Evolutionary conservation across 2,797 vertebrate species (phyloP).

Genomic region (Chromobotia macracanthus): DNA sequence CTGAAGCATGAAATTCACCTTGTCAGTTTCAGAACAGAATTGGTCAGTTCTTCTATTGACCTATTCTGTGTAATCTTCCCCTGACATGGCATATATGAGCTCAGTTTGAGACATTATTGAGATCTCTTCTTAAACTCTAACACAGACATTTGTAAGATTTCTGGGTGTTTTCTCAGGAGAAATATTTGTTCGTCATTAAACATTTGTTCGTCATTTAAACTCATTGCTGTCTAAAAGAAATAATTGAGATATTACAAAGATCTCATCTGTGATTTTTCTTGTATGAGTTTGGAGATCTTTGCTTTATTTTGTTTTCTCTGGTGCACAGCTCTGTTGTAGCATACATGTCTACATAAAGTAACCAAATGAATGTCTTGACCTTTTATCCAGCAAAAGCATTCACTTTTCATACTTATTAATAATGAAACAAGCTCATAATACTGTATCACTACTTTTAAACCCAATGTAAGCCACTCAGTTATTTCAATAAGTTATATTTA

Average conservation of each 20-base stretch:
- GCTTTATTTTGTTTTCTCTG: neutral
- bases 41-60: neutral
- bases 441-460: neutral
- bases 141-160: too few relatives aligned
- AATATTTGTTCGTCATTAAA: too few relatives aligned
- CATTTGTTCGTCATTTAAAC: too few relatives aligned
- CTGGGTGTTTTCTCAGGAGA: too few relatives aligned
- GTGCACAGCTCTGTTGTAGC: neutral
- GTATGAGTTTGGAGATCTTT: neutral
- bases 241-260: too few relatives aligned
- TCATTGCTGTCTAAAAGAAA: too few relatives aligned
- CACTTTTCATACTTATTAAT: neutral
- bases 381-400: neutral
- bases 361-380: neutral
- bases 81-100: too few relatives aligned
- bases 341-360: neutral
- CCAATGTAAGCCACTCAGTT: neutral
- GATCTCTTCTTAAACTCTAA: too few relatives aligned
- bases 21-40: neutral
- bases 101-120: too few relatives aligned
- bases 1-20: slow-evolving; percentile 8
- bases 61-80: too few relatives aligned
- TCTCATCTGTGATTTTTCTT: too few relatives aligned
- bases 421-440: neutral
- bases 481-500: neutral